Percentiles rank a stretch among this genome's conserved stretches.
Evolutionary conservation across 2,888 invertebrate species (phyloP).

Genomic region (Apantesis nais): DNA sequence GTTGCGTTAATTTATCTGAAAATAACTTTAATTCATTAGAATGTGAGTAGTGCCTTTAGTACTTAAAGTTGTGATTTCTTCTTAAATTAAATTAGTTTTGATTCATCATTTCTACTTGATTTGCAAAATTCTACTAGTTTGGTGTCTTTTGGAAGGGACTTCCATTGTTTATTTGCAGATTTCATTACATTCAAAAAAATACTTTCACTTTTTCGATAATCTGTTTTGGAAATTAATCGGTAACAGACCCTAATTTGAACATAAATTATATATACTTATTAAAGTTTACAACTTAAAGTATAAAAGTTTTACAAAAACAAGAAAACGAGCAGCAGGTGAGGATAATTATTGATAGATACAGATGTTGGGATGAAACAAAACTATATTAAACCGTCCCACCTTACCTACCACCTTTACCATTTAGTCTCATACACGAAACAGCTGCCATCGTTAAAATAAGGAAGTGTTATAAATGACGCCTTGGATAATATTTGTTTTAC

Average conservation of each 20-base stretch:
- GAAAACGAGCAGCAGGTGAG: conserved; percentile 68
- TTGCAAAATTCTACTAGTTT: background rate
- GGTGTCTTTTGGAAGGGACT: background rate
- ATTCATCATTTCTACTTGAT: background rate
- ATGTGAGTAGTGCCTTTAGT: too few relatives aligned
- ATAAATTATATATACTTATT: conserved; percentile 34
- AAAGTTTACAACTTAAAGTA: conserved; percentile 33
- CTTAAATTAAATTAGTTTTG: too few relatives aligned
- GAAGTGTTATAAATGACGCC: conserved; percentile 75
- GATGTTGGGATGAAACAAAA: conserved; percentile 54
- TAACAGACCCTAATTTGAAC: conserved; percentile 32
- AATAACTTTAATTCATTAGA: too few relatives aligned
- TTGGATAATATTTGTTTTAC: conserved; percentile 65
- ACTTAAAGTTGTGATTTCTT: too few relatives aligned
- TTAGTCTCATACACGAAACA: conserved; percentile 60
- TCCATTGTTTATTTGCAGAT: background rate
- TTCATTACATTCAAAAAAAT: background rate
- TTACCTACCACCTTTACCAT: conserved; percentile 42
- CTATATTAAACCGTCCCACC: conserved; percentile 45
- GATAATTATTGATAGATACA: conserved; percentile 68
- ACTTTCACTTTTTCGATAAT: too few relatives aligned
- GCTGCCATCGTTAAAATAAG: conserved; percentile 67
- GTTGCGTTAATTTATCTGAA: too few relatives aligned
- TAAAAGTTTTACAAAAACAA: conserved; percentile 45
- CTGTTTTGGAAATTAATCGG: conserved; percentile 16